Base-by-base conservation (phyloP, 1,140 invertebrate species). In the Drosophila parvula region DNA sequence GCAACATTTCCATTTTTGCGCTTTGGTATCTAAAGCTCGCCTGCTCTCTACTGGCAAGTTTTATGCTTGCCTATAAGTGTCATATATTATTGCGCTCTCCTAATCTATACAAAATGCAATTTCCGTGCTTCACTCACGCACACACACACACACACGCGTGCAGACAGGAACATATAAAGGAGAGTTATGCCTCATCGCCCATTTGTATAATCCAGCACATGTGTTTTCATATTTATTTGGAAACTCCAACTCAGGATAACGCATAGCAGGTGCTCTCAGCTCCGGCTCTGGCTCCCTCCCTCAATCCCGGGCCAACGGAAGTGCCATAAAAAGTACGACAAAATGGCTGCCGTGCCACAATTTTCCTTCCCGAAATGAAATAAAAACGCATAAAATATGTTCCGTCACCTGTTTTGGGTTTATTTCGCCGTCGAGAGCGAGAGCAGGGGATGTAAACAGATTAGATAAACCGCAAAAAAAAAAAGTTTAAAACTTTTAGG, bases 41-140 rank as follows among this genome's bases (percentile, higher is more conserved):
- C 47, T 50, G 27, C 38, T 44, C 14, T 34, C 14, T 34, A 9
- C 1, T 22, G 36, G 18, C 45, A 64, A 48, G 38, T 44, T 69
- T 67, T 67, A 65, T 86, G 76, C 61, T 60, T 56, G 53, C 57
- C 83, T 70, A 88, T 88, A 89, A 83, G 80, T 89, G 83, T 83
- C 79, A 82, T 78, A 74, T 70, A 89, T 86, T 88, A 86, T 83
- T 73, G 61, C 51, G 59, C 38, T 18, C 50, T 69, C 63, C 78
- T 81, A 83, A 89, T 88, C 79, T 89, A 80, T 78, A 80, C 64
- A 55, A 89, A 86, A 86, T 86, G 83, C 73, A 83, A 86, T 89
- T 86, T 89, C 73, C 79, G 64, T 63, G 73, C 58, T 67, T 27
- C 59, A 38, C 27, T 12, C 60, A 58, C 47, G 51, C 63, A 61